Percentiles rank a stretch among this genome's conserved stretches.
Evolutionary conservation across 2,113 vertebrate genomes (phyloP).

Genomic region (Gila orcuttii): DNA sequence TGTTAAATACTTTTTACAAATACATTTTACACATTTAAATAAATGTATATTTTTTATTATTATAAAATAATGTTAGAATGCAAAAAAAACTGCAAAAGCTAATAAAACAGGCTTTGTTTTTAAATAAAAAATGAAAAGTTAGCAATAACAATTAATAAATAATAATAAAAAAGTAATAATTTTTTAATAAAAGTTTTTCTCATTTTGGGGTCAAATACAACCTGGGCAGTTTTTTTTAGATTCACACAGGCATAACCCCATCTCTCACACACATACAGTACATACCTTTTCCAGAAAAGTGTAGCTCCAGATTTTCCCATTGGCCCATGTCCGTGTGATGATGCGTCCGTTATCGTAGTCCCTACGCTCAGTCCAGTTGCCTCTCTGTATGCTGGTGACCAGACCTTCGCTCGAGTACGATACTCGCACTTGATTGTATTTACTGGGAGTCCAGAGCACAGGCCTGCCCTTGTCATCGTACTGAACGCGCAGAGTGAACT

Average conservation of each 20-base stretch:
- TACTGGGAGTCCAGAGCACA: slow-evolving; percentile 92
- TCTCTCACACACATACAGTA: slow-evolving; percentile 29
- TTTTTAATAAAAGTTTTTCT: neutral
- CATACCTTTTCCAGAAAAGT: slow-evolving; percentile 94
- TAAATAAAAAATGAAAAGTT: no score
- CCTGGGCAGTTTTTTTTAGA: neutral
- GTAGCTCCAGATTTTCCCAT: slow-evolving; percentile 99
- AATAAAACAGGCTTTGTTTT: no score
- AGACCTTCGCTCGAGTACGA: slow-evolving; percentile 88
- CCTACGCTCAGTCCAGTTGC: slow-evolving; percentile 93
- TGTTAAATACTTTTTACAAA: neutral
- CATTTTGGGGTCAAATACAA: neutral
- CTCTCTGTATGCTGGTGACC: slow-evolving; percentile 90
- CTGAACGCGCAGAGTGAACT: slow-evolving; percentile 95
- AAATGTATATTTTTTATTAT: neutral
- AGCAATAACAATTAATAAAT: no score
- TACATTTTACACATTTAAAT: neutral
- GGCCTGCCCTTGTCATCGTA: slow-evolving; percentile 91
- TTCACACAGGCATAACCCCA: neutral
- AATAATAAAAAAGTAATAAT: no score
- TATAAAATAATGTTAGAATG: neutral
- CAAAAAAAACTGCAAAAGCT: no score
- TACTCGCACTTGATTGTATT: slow-evolving; percentile 96
- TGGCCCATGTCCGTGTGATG: slow-evolving; percentile 92
- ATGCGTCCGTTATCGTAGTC: slow-evolving; percentile 95